These are phyloP conservation scores for Ciconia stormi DNA, from an alignment of 2,113 vertebrate genomes.

Conservation along the genomic window DNA sequence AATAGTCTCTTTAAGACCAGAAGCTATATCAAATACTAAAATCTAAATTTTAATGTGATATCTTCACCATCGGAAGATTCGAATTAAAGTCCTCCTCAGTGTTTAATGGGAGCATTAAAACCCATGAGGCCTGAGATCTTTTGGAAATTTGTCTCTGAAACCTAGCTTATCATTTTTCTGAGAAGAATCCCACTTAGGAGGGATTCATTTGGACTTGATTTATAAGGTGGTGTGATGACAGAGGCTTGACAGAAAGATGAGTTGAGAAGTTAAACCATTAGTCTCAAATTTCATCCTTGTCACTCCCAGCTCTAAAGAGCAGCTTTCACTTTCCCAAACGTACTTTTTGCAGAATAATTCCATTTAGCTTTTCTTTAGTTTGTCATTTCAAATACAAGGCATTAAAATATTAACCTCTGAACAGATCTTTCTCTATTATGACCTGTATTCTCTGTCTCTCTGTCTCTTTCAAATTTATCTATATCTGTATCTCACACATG, in stretches of 20 bases:
- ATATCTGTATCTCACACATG: background rate
- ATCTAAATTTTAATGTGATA: background rate
- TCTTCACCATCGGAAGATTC: background rate
- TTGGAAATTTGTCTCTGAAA: background rate
- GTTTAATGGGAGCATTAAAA: background rate
- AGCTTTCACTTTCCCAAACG: background rate
- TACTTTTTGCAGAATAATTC: background rate
- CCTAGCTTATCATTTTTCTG: background rate
- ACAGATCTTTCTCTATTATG: background rate
- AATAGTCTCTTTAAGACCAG: background rate
- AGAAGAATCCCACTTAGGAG: background rate
- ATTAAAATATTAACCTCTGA: background rate
- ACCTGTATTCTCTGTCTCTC: background rate
- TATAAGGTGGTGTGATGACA: background rate
- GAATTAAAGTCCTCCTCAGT: background rate
- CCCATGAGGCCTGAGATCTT: background rate
- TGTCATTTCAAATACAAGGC: background rate
- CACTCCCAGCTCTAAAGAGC: background rate
- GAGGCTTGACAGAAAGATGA: conserved; percentile 22
- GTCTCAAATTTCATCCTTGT: conserved; percentile 43
- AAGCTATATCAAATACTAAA: background rate
- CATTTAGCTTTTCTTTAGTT: background rate
- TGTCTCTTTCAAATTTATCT: background rate
- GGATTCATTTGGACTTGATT: conserved; percentile 21
- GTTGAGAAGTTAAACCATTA: conserved; percentile 22